Evolutionary conservation across 1,140 invertebrate genomes (phyloP).

Genomic region (Lasioglossum albipes): DNA sequence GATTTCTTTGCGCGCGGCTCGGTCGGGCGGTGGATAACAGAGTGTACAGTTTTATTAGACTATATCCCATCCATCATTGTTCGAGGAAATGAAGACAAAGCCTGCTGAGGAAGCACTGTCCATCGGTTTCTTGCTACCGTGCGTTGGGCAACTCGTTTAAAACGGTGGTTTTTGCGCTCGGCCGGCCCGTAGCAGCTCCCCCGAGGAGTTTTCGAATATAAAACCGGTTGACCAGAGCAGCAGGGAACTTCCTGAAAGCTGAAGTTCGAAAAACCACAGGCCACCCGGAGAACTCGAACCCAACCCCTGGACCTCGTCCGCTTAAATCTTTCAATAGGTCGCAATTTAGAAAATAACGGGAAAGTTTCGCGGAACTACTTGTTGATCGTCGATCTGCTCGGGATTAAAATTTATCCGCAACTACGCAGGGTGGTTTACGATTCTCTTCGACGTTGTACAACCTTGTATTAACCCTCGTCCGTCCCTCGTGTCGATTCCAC

Average conservation of each 20-base stretch:
- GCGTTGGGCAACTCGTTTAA: background rate
- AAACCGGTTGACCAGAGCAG: no score
- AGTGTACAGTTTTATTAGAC: constrained; percentile 3
- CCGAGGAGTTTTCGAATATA: background rate
- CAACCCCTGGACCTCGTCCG: background rate
- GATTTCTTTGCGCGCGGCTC: background rate
- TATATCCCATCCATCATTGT: constrained; percentile 14
- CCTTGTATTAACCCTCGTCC: no score
- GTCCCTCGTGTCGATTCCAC: no score
- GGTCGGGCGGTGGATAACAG: background rate
- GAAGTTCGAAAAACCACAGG: constrained; percentile 6
- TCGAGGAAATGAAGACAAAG: background rate
- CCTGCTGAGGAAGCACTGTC: background rate
- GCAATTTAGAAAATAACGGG: background rate
- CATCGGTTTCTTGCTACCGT: background rate
- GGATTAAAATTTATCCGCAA: background rate
- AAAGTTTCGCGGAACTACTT: background rate
- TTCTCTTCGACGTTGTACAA: no score
- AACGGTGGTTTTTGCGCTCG: background rate
- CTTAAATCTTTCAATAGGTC: background rate
- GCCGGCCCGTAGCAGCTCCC: no score
- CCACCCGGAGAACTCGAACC: no score
- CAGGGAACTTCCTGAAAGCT: background rate
- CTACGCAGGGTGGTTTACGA: no score
- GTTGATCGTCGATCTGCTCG: constrained; percentile 14